A percentile compares a stretch with the other conserved stretches of the same genome.
phyloP scores from a whole-genome alignment of 2,113 vertebrate species.

The Labrus mixtus region DNA sequence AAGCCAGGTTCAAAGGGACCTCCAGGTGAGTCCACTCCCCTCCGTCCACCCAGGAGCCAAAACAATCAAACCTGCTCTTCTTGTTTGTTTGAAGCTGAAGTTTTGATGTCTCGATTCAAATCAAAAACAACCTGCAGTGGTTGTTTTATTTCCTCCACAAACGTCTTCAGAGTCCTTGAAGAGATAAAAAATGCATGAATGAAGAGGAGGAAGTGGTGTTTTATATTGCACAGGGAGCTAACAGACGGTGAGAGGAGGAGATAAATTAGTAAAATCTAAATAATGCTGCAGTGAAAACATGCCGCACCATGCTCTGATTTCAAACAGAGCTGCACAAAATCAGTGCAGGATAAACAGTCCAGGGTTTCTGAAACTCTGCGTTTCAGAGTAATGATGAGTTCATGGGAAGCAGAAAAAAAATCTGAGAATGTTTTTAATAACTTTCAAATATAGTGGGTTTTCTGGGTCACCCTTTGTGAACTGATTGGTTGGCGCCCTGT shows the following conservation, averaged over 20 bases:
- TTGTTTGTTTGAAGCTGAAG: not conserved
- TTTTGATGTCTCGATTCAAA: not conserved
- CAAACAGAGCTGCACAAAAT: too few relatives aligned
- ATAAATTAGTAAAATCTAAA: constrained; percentile 20
- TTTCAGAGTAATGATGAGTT: too few relatives aligned
- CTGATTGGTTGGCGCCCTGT: too few relatives aligned
- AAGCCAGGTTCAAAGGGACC: constrained; percentile 96
- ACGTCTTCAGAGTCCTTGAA: not conserved
- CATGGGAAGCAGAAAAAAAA: too few relatives aligned
- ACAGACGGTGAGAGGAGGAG: not conserved
- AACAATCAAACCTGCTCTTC: not conserved
- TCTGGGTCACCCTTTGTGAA: not conserved
- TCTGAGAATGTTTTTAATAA: too few relatives aligned
- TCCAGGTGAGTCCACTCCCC: constrained; percentile 85
- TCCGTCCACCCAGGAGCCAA: not conserved
- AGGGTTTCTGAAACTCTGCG: too few relatives aligned
- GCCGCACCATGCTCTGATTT: not conserved
- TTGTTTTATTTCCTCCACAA: constrained; percentile 16
- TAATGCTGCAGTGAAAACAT: not conserved
- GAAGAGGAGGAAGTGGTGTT: constrained; percentile 18
- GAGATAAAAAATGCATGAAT: constrained; percentile 35
- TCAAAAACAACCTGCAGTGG: not conserved
- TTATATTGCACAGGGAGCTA: constrained; percentile 22
- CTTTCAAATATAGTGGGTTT: too few relatives aligned
- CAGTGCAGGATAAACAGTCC: too few relatives aligned